Evolutionary conservation across 2,797 vertebrate species (phyloP).

Genomic region (Tauraco hartlaubi): DNA sequence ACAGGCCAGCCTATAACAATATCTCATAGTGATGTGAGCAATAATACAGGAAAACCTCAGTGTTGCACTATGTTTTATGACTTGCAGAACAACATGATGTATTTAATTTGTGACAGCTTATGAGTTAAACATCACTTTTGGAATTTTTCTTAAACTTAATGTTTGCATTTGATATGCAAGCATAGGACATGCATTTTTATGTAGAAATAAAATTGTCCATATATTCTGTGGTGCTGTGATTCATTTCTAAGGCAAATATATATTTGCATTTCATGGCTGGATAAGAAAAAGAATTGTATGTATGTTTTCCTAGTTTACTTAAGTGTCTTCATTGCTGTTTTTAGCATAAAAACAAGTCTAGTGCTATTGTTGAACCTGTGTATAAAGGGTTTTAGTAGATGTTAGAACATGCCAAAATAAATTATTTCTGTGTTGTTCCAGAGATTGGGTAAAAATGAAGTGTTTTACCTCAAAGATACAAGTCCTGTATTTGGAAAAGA

Average conservation of each 20-base stretch:
- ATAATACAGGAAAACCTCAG: slow-evolving; percentile 25
- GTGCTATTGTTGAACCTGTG: not conserved
- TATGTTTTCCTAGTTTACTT: not conserved
- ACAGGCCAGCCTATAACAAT: not conserved
- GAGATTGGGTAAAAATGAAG: not conserved
- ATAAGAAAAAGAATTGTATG: not conserved
- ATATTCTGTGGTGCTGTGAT: slow-evolving; percentile 18
- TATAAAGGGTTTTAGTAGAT: not conserved
- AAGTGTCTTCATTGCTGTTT: not conserved
- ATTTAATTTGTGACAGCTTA: slow-evolving; percentile 60
- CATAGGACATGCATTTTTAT: slow-evolving; percentile 12
- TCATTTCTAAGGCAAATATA: not conserved
- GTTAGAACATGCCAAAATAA: not conserved
- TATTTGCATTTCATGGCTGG: slow-evolving; percentile 25
- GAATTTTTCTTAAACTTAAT: slow-evolving; percentile 37
- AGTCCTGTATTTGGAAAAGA: not conserved
- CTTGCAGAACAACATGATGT: slow-evolving; percentile 20
- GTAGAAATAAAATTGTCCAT: slow-evolving; percentile 47
- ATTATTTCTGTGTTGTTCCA: not conserved
- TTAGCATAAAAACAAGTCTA: not conserved
- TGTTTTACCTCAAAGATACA: not conserved
- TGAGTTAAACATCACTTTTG: slow-evolving; percentile 12
- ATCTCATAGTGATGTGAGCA: slow-evolving; percentile 47
- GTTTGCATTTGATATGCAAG: slow-evolving; percentile 16
- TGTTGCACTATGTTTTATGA: slow-evolving; percentile 31